phyloP scores from a whole-genome alignment of 2,797 vertebrate species.

The Epinephelus awoara region DNA sequence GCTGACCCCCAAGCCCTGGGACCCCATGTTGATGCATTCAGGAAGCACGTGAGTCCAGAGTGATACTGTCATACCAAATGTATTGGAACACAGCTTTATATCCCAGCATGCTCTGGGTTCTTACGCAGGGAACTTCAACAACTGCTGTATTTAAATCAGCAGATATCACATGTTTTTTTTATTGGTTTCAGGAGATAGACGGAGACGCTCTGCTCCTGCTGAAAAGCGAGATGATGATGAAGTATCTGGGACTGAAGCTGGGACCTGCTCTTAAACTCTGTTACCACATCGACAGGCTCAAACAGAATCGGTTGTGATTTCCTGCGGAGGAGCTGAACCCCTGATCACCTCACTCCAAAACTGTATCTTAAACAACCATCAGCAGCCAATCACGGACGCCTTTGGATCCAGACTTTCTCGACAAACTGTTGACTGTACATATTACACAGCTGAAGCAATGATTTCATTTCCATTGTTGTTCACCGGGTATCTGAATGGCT shows the following conservation, averaged over 20 bases:
- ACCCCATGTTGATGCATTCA: conserved; percentile 95
- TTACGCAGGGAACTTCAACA: not conserved
- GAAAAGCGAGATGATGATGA: conserved; percentile 99
- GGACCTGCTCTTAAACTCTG: conserved; percentile 96
- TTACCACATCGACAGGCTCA: conserved; percentile 97
- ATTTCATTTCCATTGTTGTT: conserved; percentile 34
- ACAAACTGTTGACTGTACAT: conserved; percentile 35
- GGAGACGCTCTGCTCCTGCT: conserved; percentile 94
- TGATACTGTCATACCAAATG: not conserved
- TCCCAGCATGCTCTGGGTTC: not conserved
- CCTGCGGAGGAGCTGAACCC: conserved; percentile 14
- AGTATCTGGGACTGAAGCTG: conserved; percentile 97
- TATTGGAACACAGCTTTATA: not conserved
- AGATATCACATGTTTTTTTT: no score
- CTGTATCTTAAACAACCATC: conserved; percentile 38
- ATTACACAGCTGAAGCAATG: conserved; percentile 27
- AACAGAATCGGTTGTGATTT: conserved; percentile 91
- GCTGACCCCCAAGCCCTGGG: conserved; percentile 96
- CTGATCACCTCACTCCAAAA: conserved; percentile 23
- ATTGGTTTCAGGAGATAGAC: conserved; percentile 91
- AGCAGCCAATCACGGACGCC: conserved; percentile 39
- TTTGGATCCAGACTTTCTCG: conserved; percentile 32
- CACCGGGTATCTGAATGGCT: conserved; percentile 39
- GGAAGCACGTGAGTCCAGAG: conserved; percentile 91
- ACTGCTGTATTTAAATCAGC: no score